These are phyloP conservation scores for Chelidonichthys spinosus DNA, from an alignment of 2,797 vertebrate species.

Conservation along the genomic window DNA sequence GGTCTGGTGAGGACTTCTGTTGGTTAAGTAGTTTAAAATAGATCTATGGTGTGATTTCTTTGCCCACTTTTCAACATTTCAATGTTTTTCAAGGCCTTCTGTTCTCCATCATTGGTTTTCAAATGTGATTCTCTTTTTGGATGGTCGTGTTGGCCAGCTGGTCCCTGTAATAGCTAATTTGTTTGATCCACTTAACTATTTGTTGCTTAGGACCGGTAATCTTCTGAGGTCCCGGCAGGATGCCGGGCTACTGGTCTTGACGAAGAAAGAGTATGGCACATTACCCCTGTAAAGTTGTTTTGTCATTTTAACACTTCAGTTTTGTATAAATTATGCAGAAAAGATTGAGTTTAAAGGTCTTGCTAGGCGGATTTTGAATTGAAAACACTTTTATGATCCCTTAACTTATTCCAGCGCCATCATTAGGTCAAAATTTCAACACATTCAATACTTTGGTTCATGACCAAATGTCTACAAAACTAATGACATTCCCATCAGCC, in stretches of 20 bases:
- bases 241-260: not conserved
- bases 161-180: not conserved
- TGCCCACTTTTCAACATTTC: not conserved
- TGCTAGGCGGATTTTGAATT: too few relatives aligned
- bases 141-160: not conserved
- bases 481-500: not conserved
- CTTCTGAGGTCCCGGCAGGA: not conserved
- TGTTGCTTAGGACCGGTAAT: not conserved
- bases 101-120: not conserved
- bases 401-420: too few relatives aligned
- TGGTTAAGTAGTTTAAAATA: constrained; percentile 31
- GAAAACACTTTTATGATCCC: too few relatives aligned
- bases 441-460: not conserved
- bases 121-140: constrained; percentile 1
- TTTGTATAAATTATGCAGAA: not conserved
- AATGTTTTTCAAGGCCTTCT: not conserved
- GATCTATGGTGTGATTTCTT: not conserved
- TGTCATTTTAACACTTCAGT: not conserved
- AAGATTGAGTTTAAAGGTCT: too few relatives aligned
- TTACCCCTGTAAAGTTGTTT: not conserved
- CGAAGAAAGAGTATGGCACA: not conserved
- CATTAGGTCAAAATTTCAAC: not conserved
- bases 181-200: not conserved
- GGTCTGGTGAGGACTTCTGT: constrained; percentile 25
- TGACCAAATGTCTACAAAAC: not conserved